Evolutionary conservation across 2,797 vertebrate genomes (phyloP), one percentile per base, ranked within the genome.

Genomic region (Chelidonichthys spinosus): DNA sequence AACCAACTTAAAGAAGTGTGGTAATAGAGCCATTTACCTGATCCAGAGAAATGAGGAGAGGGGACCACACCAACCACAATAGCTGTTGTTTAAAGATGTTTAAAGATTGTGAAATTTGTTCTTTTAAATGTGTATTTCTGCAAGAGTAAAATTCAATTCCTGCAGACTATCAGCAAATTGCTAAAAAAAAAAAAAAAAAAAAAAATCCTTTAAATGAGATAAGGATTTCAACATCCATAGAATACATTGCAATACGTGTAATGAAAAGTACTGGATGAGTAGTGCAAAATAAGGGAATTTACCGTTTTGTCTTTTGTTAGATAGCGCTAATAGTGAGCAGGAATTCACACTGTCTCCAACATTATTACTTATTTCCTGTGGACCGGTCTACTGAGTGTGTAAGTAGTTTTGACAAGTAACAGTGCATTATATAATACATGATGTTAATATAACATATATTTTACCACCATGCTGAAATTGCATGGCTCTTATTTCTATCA

Each of bases 21-120:
- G 88, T 94, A 94, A 94, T 94, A 92, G 92, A 95, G 90, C 92
- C 91, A 94, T 95, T 95, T 94, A 93, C 90, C 91, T 90, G 92
- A 88, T 89, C 87, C 91, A 90, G 91, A 93, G 87, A 90, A 93
- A 94, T 89, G 79, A 84, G 72, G 66, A 82, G 76, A 66, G 52
- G 54, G 69, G 37, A 60, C 54, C 33, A 55, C 56, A 55, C 72
- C 39, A 43, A 64, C 36, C 25, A 80, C 56, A 80, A 49, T 50
- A 18, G 76, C 3, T 65, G 46, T 18, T 43, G 36, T 69, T 81
- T 54, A 66, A 25, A 73, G 14, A 42, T 4, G 1, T 40, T 33
- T 47, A 13, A 53, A 78, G 18, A 58, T 64, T 47, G 40, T 18
- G 14, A 33, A 52, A 6, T 35, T 47, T 37, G 0, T 46, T 49